phyloP scores from a whole-genome alignment of 2,113 vertebrate species.

The Apteryx owenii region DNA sequence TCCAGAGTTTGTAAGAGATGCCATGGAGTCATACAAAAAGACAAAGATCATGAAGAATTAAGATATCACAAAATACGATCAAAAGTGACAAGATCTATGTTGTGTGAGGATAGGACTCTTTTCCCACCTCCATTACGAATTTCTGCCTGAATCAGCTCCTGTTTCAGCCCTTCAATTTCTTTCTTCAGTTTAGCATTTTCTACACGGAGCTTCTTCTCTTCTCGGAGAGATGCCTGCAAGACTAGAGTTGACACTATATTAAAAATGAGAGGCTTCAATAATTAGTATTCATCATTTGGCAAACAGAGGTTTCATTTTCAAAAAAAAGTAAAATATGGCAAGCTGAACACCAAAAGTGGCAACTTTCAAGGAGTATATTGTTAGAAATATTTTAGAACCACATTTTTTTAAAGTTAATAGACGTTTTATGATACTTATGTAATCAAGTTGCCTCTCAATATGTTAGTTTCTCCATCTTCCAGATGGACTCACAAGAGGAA shows the following conservation, averaged over 20 bases:
- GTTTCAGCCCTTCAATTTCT: slow-evolving; percentile 92
- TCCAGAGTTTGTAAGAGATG: not conserved
- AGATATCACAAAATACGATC: not conserved
- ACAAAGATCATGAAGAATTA: not conserved
- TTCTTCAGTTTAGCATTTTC: slow-evolving; percentile 96
- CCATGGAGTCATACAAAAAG: not conserved
- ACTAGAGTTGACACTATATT: slow-evolving; percentile 72
- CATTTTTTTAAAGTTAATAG: not conserved
- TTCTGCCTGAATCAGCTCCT: slow-evolving; percentile 91
- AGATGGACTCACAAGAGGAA: not conserved
- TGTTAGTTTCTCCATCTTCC: not conserved
- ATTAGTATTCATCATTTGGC: not conserved
- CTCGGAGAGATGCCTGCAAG: slow-evolving; percentile 89
- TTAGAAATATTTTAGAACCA: not conserved
- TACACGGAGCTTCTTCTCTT: slow-evolving; percentile 95
- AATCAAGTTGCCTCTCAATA: not conserved
- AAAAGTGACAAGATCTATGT: not conserved
- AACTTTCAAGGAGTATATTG: not conserved
- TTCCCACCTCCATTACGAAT: slow-evolving; percentile 88
- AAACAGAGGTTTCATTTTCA: not conserved
- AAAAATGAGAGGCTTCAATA: not conserved
- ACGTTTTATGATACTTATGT: not conserved
- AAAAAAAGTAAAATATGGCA: not conserved
- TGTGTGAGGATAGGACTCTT: not conserved
- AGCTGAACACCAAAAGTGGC: not conserved